Evolutionary conservation across 2,797 vertebrate genomes (phyloP).

Genomic region (Pelochelys cantorii): DNA sequence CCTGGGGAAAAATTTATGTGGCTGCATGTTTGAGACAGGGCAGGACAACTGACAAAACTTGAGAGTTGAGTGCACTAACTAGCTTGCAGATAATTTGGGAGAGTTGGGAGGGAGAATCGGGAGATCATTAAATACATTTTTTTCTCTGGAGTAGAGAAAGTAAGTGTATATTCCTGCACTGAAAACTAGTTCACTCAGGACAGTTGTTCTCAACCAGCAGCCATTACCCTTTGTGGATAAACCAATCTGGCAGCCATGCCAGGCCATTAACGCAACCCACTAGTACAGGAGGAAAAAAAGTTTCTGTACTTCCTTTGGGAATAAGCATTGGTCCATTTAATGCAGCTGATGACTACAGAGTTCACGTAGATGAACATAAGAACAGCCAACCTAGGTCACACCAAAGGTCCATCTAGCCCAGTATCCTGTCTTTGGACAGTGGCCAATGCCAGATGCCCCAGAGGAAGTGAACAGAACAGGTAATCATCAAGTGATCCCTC

Average conservation of each 20-base stretch:
- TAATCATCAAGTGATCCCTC: too few relatives aligned
- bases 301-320: background rate
- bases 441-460: too few relatives aligned
- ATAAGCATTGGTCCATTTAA: background rate
- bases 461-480: too few relatives aligned
- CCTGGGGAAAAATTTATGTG: background rate
- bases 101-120: too few relatives aligned
- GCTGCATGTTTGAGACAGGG: background rate
- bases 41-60: background rate
- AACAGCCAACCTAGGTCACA: too few relatives aligned
- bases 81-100: background rate
- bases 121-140: background rate
- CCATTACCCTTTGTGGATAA: background rate
- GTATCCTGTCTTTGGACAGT: too few relatives aligned
- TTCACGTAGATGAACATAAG: background rate
- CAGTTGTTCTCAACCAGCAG: background rate
- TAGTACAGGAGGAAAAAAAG: background rate
- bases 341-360: fast-evolving
- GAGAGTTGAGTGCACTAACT: background rate
- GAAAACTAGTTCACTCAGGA: background rate
- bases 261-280: background rate
- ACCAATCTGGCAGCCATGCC: background rate
- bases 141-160: background rate
- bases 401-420: too few relatives aligned
- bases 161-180: background rate